Conservation (phyloP, 2,113 vertebrate species). For the rabbit (Oryctolagus cuniculus) region DNA sequence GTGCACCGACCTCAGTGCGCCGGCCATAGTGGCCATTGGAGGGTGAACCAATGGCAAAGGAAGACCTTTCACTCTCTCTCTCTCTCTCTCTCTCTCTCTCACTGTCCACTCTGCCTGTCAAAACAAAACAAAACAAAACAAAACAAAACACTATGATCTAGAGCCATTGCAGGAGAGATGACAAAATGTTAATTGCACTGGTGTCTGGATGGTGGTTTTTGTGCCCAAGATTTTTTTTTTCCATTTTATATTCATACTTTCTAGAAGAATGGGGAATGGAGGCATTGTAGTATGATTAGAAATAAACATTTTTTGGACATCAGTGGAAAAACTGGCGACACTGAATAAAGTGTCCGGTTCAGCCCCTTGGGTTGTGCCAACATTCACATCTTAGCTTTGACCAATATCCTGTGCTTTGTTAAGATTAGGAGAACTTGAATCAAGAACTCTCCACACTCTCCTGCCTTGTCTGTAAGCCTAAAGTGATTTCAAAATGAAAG, state of each 20-base stretch:
- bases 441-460: background rate
- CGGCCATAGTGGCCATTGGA: too few relatives aligned
- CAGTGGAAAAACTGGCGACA: background rate
- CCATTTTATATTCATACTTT: background rate
- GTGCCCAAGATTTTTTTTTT: background rate
- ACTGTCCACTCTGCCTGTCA: too few relatives aligned
- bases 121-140: too few relatives aligned
- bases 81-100: too few relatives aligned
- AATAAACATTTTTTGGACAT: background rate
- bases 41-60: too few relatives aligned
- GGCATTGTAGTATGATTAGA: background rate
- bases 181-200: background rate
- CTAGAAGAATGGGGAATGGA: background rate
- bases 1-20: too few relatives aligned
- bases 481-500: conserved; percentile 28
- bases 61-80: too few relatives aligned
- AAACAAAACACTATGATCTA: background rate
- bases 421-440: background rate
- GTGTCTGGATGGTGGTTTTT: background rate
- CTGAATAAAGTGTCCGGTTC: background rate
- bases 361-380: background rate
- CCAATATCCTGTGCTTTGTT: background rate
- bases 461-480: background rate
- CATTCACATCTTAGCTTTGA: background rate
- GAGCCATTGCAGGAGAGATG: background rate